A percentile compares a stretch with the other conserved stretches of the same genome.
phyloP scores from a whole-genome alignment of 37 sponge, comb jelly and placozoan genomes.

The Eunapius fragilis region DNA sequence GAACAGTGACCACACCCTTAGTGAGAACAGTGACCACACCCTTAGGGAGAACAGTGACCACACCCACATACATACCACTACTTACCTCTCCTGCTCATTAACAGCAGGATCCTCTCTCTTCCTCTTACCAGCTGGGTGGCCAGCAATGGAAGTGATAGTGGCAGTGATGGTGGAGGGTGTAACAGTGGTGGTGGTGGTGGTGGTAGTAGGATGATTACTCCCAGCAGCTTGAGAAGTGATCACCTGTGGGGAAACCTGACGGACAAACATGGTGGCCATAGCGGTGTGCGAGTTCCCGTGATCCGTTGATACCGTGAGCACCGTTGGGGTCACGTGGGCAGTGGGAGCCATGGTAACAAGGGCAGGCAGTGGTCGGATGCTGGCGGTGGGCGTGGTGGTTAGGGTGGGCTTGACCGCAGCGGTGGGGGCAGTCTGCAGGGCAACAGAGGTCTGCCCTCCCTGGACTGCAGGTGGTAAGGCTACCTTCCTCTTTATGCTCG shows the following conservation, averaged over 20 bases:
- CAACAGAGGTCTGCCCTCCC: not conserved
- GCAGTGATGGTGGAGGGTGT: not conserved
- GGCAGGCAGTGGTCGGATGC: constrained; percentile 71
- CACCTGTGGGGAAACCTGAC: constrained; percentile 42
- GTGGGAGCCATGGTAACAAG: constrained; percentile 59
- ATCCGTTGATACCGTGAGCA: constrained; percentile 40
- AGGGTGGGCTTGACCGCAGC: constrained; percentile 72
- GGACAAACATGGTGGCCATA: constrained; percentile 53
- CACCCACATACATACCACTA: not conserved
- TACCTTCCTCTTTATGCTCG: constrained; percentile 25
- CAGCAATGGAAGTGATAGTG: not conserved
- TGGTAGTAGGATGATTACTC: constrained; percentile 4
- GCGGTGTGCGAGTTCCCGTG: constrained; percentile 31
- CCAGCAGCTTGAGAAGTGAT: not conserved
- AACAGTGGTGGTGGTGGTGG: constrained; percentile 1
- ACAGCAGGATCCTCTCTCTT: not conserved
- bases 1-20: not conserved
- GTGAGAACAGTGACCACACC: not conserved
- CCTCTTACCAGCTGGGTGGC: not conserved
- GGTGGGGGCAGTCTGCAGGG: constrained; percentile 49
- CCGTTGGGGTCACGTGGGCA: constrained; percentile 71
- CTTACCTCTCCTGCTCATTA: not conserved
- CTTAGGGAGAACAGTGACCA: not conserved
- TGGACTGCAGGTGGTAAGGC: not conserved
- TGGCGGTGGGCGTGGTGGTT: constrained; percentile 75